Evolutionary conservation across 2,888 invertebrate species (phyloP).

Genomic region (Leptopilina myrica): DNA sequence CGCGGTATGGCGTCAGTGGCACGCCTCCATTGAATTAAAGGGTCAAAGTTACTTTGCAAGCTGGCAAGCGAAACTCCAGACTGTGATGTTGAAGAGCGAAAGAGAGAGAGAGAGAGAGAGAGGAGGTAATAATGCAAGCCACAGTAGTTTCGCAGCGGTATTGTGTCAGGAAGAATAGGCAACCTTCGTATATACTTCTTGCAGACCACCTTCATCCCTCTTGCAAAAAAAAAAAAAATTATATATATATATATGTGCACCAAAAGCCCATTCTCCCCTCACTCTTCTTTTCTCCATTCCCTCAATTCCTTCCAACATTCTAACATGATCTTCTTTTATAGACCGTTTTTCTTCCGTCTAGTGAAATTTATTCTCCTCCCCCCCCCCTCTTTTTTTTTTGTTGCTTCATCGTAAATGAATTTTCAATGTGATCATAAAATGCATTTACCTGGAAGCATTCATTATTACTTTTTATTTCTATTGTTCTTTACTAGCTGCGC

Average conservation of each 20-base stretch:
- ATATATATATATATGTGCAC: not conserved
- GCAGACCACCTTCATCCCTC: not conserved
- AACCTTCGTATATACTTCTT: not conserved
- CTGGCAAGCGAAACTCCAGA: constrained; percentile 33
- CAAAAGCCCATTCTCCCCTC: not conserved
- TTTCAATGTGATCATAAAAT: too few species aligned
- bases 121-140: constrained; percentile 43
- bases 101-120: not conserved
- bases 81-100: not conserved
- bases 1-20: constrained; percentile 1
- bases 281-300: not conserved
- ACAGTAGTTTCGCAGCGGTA: constrained; percentile 32
- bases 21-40: constrained; percentile 44
- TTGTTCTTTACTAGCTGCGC: too few species aligned
- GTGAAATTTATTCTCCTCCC: too few species aligned
- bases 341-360: too few species aligned
- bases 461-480: too few species aligned
- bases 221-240: not conserved
- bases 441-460: too few species aligned
- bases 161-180: constrained; percentile 29
- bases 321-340: too few species aligned
- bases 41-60: constrained; percentile 44
- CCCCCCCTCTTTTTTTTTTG: too few species aligned
- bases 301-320: not conserved
- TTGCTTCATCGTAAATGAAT: too few species aligned